Conservation (phyloP, 2,797 vertebrate genomes). For the Sebastes elongatus region DNA sequence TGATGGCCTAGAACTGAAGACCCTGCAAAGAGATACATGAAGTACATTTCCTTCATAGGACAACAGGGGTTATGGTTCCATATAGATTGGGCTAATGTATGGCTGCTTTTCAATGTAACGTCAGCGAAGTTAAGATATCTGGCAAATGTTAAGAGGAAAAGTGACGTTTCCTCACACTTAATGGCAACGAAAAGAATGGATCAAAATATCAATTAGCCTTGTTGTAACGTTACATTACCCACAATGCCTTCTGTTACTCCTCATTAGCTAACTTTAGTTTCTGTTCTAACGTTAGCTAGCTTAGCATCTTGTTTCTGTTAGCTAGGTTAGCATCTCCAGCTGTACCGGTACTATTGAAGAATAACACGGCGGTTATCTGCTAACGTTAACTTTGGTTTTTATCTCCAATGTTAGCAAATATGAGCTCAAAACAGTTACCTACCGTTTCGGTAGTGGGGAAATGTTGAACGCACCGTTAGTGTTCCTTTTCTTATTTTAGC, state of each 20-base stretch:
- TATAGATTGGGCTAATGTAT: background rate
- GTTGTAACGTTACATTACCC: background rate
- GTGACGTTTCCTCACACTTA: background rate
- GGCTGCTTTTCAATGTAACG: background rate
- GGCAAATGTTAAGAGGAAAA: background rate
- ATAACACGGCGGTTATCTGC: background rate
- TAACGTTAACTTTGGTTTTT: background rate
- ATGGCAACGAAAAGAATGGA: background rate
- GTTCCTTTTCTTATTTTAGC: background rate
- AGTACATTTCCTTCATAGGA: background rate
- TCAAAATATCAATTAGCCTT: background rate
- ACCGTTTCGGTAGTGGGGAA: slow-evolving; percentile 10
- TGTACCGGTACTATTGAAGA: background rate
- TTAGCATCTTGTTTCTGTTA: background rate
- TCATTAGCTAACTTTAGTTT: background rate
- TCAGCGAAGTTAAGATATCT: background rate
- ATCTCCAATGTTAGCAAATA: background rate
- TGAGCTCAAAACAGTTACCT: background rate
- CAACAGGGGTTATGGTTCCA: background rate
- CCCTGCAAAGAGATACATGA: background rate
- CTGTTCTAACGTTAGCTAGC: background rate
- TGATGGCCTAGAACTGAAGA: slow-evolving; percentile 53
- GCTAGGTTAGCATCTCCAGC: background rate
- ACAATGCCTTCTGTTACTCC: background rate
- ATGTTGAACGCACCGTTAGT: background rate